Percentiles rank a stretch among this genome's conserved stretches.
These are phyloP conservation scores for Bergia puertoricense DNA, from an alignment of 92 coral and sea anemone genomes.

Conservation along the genomic window DNA sequence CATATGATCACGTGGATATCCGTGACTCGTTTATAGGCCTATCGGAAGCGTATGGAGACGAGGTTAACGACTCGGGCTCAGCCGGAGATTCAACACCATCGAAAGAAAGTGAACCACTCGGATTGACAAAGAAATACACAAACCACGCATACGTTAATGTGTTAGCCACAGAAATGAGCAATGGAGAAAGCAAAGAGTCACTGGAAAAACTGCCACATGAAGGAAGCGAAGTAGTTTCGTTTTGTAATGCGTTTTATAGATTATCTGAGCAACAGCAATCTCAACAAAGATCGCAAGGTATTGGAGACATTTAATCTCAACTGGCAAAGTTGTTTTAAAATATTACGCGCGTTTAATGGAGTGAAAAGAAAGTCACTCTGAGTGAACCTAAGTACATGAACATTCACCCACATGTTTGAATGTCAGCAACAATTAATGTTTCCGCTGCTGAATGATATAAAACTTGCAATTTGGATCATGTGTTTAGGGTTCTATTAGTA, in stretches of 20 bases:
- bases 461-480: too few relatives aligned
- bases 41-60: neutral
- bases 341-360: too few relatives aligned
- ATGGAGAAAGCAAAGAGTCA: neutral
- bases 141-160: neutral
- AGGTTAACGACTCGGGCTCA: neutral
- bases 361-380: too few relatives aligned
- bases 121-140: neutral
- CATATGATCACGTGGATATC: constrained; percentile 4
- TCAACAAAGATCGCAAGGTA: neutral
- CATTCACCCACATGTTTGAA: too few relatives aligned
- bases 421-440: too few relatives aligned
- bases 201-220: neutral
- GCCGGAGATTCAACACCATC: neutral
- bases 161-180: neutral
- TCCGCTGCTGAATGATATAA: too few relatives aligned
- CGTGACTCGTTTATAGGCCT: neutral
- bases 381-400: too few relatives aligned
- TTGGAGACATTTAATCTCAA: neutral
- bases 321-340: too few relatives aligned
- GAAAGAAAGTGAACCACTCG: neutral
- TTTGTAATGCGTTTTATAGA: constrained; percentile 3
- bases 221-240: neutral
- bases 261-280: neutral
- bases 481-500: too few relatives aligned